Evolutionary conservation across 2,113 vertebrate species (phyloP), one percentile per base, ranked within the genome.

Genomic region (Eurystomus gularis): DNA sequence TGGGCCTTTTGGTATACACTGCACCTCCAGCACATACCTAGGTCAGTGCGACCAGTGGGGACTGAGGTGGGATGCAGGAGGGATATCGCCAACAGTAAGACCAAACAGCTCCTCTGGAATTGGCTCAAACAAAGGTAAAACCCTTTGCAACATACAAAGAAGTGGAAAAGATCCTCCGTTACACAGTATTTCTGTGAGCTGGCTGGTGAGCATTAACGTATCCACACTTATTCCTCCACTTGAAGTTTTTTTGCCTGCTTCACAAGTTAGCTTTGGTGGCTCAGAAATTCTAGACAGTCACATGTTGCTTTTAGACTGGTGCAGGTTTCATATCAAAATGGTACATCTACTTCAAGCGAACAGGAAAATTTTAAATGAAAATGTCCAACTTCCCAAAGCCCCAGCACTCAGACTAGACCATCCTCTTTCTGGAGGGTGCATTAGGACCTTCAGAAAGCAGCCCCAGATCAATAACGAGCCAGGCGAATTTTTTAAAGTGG

Each of bases 181-280:
- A 44, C 58, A 37, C 25, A 11, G 4, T 39, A 40, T 55, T 44
- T 46, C 28, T 77, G 48, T 58, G 44, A 64, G 51, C 42, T 17
- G 11, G 24, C 42, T 80, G 57, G 62, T 0, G 0, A 28, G n/a
- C 0, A 1, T 2, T 2, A 19, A 26, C 5, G 17, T 15, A 44
- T 9, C 14, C 25, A 6, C 0, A 2, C 29, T 42, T 69, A 2
- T 49, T 29, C 11, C 52, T n/a, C 54, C 40, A 2, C 16, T 7
- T 64, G 31, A 55, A 19, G 19, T 24, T 35, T 51, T 72, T 94
- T 76, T 49, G 6, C 44, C 66, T 40, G 11, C 39, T 82, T 55
- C 29, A 49, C 20, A 40, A 54, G 7, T 48, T 10, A 12, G 21
- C 17, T 84, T 51, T 1, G 1, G 58, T 37, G 55, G 13, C 39